Evolutionary conservation across 1,140 invertebrate species (phyloP).

Genomic region (Pollicipes pollicipes): DNA sequence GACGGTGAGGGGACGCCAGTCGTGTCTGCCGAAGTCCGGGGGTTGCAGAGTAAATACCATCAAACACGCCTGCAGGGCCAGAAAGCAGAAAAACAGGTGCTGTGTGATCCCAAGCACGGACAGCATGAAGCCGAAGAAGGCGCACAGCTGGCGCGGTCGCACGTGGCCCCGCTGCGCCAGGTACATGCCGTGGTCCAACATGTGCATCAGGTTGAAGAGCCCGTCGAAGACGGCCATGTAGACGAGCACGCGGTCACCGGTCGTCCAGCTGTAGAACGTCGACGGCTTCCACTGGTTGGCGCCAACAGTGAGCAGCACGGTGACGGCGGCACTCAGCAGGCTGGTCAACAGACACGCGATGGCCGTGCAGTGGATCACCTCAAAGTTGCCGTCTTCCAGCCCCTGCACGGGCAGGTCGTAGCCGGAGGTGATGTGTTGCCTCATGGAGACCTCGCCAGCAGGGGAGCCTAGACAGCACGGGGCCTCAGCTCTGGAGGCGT

Average conservation of each 20-base stretch:
- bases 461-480: too few species aligned
- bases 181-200: neutral
- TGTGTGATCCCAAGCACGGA: neutral
- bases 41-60: neutral
- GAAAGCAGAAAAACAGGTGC: neutral
- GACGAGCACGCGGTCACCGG: neutral
- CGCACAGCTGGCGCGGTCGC: neutral
- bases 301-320: neutral
- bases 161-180: neutral
- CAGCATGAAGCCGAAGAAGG: slow-evolving; percentile 1
- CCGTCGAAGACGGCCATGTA: neutral
- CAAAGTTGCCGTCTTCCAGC: neutral
- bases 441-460: too few species aligned
- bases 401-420: slow-evolving; percentile 2
- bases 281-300: neutral
- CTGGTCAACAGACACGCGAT: neutral
- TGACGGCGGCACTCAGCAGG: neutral
- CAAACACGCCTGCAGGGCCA: neutral
- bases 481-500: too few species aligned
- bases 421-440: too few species aligned
- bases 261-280: neutral
- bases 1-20: neutral
- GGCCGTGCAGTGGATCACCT: neutral
- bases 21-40: neutral
- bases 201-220: neutral